These are phyloP conservation scores for Hymenopus coronatus DNA, from an alignment of 2,888 invertebrate genomes.

Conservation along the genomic window DNA sequence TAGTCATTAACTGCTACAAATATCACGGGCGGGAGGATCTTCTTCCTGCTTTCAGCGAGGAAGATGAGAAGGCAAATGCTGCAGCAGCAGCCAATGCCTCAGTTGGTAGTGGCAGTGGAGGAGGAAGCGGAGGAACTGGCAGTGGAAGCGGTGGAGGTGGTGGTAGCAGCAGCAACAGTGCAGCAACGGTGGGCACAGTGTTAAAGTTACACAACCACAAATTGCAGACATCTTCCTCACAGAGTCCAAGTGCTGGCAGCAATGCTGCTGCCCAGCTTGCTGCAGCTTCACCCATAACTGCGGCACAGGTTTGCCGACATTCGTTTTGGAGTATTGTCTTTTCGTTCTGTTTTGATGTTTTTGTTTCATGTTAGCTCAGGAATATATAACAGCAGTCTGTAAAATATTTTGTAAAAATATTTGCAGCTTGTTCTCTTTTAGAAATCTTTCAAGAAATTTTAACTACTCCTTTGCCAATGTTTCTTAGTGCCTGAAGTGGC, in stretches of 20 bases:
- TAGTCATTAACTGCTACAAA: conserved; percentile 97
- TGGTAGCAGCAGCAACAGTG: neutral
- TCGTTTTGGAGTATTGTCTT: neutral
- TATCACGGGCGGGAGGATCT: conserved; percentile 95
- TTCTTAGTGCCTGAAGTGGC: neutral
- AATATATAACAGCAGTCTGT: neutral
- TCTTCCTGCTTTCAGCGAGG: conserved; percentile 89
- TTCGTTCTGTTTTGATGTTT: neutral
- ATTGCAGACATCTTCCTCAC: conserved; percentile 45
- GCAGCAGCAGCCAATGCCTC: conserved; percentile 53
- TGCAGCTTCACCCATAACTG: conserved; percentile 51
- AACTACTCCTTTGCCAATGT: neutral
- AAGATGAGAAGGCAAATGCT: conserved; percentile 74
- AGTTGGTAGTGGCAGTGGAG: conserved; percentile 1
- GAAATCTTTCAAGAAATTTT: neutral
- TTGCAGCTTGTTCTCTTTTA: neutral
- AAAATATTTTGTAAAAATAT: neutral
- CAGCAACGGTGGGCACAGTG: conserved; percentile 48
- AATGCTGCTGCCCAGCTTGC: conserved; percentile 51
- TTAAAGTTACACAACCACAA: conserved; percentile 48
- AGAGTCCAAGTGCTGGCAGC: conserved; percentile 32
- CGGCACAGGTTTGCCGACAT: conserved; percentile 73
- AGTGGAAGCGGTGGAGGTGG: neutral
- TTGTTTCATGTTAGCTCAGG: neutral
- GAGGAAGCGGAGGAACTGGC: conserved; percentile 41